Evolutionary conservation across 1,140 invertebrate species (phyloP), one percentile per base, ranked within the genome.

Genomic region (Riptortus pedestris): DNA sequence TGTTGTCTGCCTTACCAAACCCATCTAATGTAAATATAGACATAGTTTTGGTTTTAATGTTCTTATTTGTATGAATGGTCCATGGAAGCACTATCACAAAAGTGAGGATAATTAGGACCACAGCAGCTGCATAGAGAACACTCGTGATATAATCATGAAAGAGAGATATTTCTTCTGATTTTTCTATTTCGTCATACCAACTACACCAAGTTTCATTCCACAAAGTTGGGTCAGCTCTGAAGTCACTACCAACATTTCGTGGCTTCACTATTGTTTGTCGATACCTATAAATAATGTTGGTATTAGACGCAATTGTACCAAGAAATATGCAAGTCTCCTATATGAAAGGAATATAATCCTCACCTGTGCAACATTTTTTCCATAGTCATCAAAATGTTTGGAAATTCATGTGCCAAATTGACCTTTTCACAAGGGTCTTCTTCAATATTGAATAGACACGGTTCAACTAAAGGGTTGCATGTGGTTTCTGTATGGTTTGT

Each of bases 351-450:
- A n/a, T n/a, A n/a, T n/a, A n/a, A n/a, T 51, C 7, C 47, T 55
- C 26, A 80, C 45, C 75, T 68, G 4, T 73, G 43, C 0, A 85
- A 65, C 14, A 72, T 62, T 18, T 74, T 68, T 69, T 81, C 70
- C 26, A 88, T 64, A 16, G 70, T 71, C 0, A 72, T 52, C 2
- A 82, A 45, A 2, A 81, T 71, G 11, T 73, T 57, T 2, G 79
- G 79, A n/a, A 74, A 58, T 0, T 69, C 47, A 0, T 70, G 62
- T 9, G 81, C 82, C 26, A 91, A 71, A 75, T 91, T 89, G 27
- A 81, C 75, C 60, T 74, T 80, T 73, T 91, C 89, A 70, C 89
- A 91, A 0, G 89, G 89, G 76, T 91, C 89, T 20, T 79, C 73
- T 7, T 73, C 73, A 28, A 91, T 77, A 69, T 91, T 82, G 72